phyloP scores from a whole-genome alignment of 2,888 invertebrate genomes.

The Pelosia muscerda region DNA sequence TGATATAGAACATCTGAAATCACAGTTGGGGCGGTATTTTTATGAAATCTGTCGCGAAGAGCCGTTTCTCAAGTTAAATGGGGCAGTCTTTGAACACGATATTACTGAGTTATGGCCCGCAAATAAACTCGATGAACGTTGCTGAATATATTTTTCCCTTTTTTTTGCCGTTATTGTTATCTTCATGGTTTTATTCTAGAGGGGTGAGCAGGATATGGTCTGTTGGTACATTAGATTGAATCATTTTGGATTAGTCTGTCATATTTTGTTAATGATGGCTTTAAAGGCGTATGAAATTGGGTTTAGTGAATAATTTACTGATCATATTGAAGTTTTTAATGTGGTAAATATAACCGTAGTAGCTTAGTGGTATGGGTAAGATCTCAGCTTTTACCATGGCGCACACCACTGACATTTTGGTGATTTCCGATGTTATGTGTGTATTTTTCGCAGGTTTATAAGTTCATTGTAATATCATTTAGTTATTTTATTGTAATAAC shows the following conservation, averaged over 20 bases:
- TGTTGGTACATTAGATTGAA: conserved; percentile 10
- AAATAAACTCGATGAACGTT: conserved; percentile 59
- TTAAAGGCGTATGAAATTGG: conserved; percentile 41
- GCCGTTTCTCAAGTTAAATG: conserved; percentile 78
- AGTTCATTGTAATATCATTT: too few relatives aligned
- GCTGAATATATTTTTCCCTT: conserved; percentile 31
- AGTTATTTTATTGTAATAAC: too few relatives aligned
- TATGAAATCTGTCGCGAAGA: conserved; percentile 65
- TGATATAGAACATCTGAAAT: conserved; percentile 54
- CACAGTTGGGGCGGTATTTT: conserved; percentile 55
- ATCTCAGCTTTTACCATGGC: too few relatives aligned
- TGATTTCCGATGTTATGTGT: too few relatives aligned
- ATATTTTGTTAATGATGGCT: background rate
- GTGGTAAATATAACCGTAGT: too few relatives aligned
- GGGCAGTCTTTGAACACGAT: conserved; percentile 67
- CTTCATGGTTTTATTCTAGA: conserved; percentile 25
- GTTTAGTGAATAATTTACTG: conserved; percentile 40
- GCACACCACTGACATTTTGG: too few relatives aligned
- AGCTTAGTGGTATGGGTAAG: too few relatives aligned
- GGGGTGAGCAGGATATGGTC: conserved; percentile 18
- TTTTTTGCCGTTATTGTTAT: conserved; percentile 25
- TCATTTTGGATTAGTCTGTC: conserved; percentile 8
- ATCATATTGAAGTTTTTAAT: conserved; percentile 29
- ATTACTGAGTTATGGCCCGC: conserved; percentile 74
- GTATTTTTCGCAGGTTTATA: too few relatives aligned